Evolutionary conservation across 2,113 vertebrate genomes (phyloP).

Genomic region (Nycticorax nycticorax): DNA sequence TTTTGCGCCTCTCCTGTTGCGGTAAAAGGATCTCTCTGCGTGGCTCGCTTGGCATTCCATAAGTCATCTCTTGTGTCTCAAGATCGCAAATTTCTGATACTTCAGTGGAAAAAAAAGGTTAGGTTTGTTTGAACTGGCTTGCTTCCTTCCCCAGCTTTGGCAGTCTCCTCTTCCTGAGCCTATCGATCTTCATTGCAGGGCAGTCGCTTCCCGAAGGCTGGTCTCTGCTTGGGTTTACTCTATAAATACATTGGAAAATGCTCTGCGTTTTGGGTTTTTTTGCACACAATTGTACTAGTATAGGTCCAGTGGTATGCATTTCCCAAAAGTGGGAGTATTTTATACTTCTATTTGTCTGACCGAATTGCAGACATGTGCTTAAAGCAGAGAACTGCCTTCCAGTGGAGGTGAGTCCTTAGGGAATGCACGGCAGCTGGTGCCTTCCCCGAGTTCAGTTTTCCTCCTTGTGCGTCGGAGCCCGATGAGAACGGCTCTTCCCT

Average conservation of each 20-base stretch:
- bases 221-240: neutral
- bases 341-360: neutral
- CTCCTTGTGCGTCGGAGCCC: too few species aligned
- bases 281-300: neutral
- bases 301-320: neutral
- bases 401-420: neutral
- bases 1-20: neutral
- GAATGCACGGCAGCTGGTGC: neutral
- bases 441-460: neutral
- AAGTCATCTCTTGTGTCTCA: neutral
- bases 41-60: neutral
- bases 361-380: neutral
- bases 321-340: neutral
- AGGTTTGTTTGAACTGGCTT: neutral
- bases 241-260: neutral
- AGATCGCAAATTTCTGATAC: neutral
- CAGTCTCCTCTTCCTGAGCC: neutral
- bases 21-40: neutral
- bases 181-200: neutral
- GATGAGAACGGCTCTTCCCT: neutral
- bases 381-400: neutral
- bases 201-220: neutral
- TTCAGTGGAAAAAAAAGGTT: neutral
- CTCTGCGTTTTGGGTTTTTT: neutral
- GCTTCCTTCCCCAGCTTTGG: neutral